Evolutionary conservation across 2,113 vertebrate species (phyloP).

Genomic region (Anguilla japonica): DNA sequence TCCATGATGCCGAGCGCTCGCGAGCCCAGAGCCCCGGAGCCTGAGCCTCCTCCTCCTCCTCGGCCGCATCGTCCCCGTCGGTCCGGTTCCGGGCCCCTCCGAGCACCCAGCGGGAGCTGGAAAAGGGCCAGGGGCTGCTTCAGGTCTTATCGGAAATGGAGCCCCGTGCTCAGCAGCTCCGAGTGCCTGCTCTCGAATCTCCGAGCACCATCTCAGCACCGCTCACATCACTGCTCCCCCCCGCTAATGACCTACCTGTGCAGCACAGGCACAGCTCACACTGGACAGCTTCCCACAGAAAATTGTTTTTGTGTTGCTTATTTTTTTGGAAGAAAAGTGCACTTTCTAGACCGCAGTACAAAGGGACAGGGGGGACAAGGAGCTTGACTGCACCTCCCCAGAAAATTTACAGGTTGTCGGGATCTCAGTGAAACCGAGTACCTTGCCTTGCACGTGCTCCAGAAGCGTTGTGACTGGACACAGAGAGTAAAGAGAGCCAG

Average conservation of each 20-base stretch:
- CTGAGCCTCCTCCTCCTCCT: too few species aligned
- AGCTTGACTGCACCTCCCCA: neutral
- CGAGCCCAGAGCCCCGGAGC: neutral
- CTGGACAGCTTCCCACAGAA: neutral
- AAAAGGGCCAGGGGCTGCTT: neutral
- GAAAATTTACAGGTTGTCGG: neutral
- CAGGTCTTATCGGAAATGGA: neutral
- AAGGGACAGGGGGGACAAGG: neutral
- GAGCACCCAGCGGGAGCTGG: neutral
- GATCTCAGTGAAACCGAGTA: neutral
- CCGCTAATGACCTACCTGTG: neutral
- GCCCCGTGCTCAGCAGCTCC: neutral
- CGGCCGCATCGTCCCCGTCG: neutral
- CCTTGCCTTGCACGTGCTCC: neutral
- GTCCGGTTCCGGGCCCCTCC: neutral
- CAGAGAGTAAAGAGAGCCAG: slow-evolving; percentile 37
- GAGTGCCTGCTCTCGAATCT: neutral
- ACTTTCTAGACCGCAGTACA: neutral
- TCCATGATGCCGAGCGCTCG: neutral
- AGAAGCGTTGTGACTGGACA: neutral
- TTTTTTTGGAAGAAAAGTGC: neutral
- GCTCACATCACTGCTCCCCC: neutral
- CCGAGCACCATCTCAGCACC: neutral
- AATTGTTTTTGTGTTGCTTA: neutral
- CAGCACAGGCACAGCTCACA: neutral